These are phyloP conservation scores for Neodiprion pinetum DNA, from an alignment of 1,140 invertebrate genomes.

Conservation along the genomic window DNA sequence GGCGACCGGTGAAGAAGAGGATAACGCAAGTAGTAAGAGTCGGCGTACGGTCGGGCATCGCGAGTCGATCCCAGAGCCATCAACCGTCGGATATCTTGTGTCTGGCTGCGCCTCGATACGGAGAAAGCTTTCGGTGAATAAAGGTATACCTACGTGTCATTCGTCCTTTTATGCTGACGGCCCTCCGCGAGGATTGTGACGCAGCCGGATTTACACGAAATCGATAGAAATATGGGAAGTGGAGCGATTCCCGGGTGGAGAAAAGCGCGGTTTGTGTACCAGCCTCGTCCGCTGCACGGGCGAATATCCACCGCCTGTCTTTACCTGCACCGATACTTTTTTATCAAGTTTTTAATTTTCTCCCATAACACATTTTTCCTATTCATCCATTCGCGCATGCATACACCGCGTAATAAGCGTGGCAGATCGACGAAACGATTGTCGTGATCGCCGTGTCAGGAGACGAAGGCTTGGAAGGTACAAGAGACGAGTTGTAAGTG, in stretches of 20 bases:
- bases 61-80: too few species aligned
- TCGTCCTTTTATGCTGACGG: not conserved
- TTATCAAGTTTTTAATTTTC: not conserved
- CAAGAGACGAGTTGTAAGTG: too few species aligned
- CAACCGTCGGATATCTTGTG: not conserved
- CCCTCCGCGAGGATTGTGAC: slow-evolving; percentile 32
- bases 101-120: not conserved
- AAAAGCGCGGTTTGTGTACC: too few species aligned
- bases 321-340: not conserved
- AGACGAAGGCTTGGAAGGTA: not conserved
- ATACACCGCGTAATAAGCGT: too few species aligned
- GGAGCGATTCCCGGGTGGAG: slow-evolving; percentile 18
- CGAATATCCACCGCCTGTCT: not conserved
- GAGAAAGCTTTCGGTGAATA: not conserved
- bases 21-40: not conserved
- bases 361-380: not conserved
- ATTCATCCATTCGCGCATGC: not conserved
- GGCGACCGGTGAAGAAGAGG: not conserved
- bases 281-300: not conserved
- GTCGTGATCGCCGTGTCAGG: not conserved
- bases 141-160: not conserved
- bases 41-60: not conserved
- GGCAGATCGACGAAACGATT: too few species aligned
- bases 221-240: slow-evolving; percentile 57
- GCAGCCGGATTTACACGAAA: slow-evolving; percentile 53